phyloP scores from a whole-genome alignment of 2,113 vertebrate species.

The Carettochelys insculpta region DNA sequence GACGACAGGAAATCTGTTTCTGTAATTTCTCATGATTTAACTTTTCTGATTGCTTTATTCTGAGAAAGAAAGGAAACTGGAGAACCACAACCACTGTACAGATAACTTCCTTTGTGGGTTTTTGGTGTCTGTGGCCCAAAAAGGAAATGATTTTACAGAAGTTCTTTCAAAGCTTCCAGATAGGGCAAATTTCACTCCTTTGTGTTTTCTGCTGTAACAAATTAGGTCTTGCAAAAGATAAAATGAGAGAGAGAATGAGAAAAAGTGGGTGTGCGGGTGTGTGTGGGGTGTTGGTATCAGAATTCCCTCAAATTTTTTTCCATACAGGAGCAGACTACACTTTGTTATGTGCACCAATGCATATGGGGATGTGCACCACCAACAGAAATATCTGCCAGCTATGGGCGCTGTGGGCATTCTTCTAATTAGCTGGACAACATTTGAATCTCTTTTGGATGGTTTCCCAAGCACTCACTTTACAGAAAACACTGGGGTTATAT shows the following conservation, averaged over 20 bases:
- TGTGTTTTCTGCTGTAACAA: not conserved
- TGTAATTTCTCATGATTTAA: constrained; percentile 37
- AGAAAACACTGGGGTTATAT: too few relatives aligned
- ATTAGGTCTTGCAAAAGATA: not conserved
- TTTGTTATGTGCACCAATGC: too few relatives aligned
- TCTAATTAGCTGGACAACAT: too few relatives aligned
- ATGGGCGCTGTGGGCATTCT: too few relatives aligned
- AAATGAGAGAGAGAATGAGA: not conserved
- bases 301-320: too few relatives aligned
- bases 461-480: too few relatives aligned
- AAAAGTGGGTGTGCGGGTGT: not conserved
- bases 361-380: too few relatives aligned
- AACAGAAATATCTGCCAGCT: too few relatives aligned
- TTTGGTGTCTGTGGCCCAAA: constrained; percentile 64
- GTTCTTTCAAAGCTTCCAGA: constrained; percentile 5
- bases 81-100: constrained; percentile 71
- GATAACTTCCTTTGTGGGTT: constrained; percentile 79
- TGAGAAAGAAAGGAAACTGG: constrained; percentile 70
- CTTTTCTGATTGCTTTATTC: constrained; percentile 59
- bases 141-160: not conserved
- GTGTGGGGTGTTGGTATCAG: too few relatives aligned
- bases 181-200: not conserved
- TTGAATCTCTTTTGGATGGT: too few relatives aligned
- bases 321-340: too few relatives aligned
- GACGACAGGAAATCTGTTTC: constrained; percentile 42